Evolutionary conservation across 2,797 vertebrate species (phyloP).

Genomic region (Characodon lateralis): DNA sequence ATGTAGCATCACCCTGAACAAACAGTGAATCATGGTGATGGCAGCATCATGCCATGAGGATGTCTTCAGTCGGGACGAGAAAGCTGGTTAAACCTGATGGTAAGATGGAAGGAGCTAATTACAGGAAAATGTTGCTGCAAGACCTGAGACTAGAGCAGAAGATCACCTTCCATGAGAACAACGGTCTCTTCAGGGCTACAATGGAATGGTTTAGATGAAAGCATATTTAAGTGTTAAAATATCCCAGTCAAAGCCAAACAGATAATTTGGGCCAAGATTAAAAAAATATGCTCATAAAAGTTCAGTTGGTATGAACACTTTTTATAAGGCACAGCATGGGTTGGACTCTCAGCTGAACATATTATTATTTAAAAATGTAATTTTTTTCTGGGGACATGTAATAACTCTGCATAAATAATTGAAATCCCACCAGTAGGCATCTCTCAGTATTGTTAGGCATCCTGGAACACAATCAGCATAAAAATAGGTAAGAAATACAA

Average conservation of each 20-base stretch:
- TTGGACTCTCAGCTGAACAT: background rate
- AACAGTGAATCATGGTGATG: background rate
- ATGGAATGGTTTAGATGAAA: no score
- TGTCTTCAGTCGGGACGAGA: no score
- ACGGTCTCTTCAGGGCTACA: no score
- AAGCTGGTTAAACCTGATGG: no score
- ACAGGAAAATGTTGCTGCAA: no score
- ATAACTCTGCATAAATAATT: background rate
- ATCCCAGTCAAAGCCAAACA: no score
- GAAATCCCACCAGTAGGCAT: constrained; percentile 10
- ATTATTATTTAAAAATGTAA: constrained; percentile 1
- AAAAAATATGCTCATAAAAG: background rate
- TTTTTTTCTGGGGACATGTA: background rate
- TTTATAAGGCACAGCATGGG: background rate
- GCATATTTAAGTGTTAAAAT: no score
- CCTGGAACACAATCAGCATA: constrained; percentile 12
- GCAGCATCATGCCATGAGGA: no score
- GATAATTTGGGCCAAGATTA: no score
- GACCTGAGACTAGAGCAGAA: no score
- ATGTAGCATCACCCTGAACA: background rate
- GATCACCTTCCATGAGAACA: no score
- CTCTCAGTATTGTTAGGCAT: constrained; percentile 21
- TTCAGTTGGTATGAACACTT: background rate
- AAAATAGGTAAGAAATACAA: constrained; percentile 39
- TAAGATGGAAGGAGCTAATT: no score